Percentiles rank a stretch among this genome's conserved stretches.
Conservation (phyloP, 92 coral and sea anemone species). For the Virgularia gustaviana region DNA sequence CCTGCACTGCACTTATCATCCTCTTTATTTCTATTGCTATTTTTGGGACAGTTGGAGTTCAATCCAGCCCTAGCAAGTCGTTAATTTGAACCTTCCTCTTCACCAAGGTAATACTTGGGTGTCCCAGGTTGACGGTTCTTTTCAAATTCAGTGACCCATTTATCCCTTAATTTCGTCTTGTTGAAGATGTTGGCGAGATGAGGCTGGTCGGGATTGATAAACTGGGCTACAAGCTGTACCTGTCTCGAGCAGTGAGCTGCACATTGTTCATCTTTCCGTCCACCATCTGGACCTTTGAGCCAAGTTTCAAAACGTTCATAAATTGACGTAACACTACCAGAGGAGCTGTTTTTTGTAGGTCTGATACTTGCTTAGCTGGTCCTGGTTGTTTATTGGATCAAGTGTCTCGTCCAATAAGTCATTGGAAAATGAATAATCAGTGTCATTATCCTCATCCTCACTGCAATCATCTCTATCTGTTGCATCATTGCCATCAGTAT, state of each 20-base stretch:
- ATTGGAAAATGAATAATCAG: too few relatives aligned
- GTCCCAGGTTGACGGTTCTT: neutral
- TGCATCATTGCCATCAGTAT: too few relatives aligned
- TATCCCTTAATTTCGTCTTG: neutral
- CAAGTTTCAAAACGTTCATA: neutral
- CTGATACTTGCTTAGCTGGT: neutral
- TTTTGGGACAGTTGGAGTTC: too few relatives aligned
- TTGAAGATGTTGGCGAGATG: neutral
- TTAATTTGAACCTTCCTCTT: too few relatives aligned
- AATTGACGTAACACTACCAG: too few relatives aligned
- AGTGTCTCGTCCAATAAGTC: too few relatives aligned
- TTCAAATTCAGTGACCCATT: neutral
- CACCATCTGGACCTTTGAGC: neutral
- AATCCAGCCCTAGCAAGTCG: too few relatives aligned
- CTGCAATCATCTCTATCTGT: too few relatives aligned
- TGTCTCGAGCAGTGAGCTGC: neutral
- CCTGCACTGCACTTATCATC: too few relatives aligned
- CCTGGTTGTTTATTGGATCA: neutral
- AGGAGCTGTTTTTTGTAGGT: neutral
- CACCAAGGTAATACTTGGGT: neutral
- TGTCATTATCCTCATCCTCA: too few relatives aligned
- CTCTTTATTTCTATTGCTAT: too few relatives aligned
- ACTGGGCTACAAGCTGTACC: neutral
- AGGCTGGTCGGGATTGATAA: neutral
- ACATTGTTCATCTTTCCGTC: neutral